Conservation (phyloP, 2,797 vertebrate species). For the Gastrophryne carolinensis region DNA sequence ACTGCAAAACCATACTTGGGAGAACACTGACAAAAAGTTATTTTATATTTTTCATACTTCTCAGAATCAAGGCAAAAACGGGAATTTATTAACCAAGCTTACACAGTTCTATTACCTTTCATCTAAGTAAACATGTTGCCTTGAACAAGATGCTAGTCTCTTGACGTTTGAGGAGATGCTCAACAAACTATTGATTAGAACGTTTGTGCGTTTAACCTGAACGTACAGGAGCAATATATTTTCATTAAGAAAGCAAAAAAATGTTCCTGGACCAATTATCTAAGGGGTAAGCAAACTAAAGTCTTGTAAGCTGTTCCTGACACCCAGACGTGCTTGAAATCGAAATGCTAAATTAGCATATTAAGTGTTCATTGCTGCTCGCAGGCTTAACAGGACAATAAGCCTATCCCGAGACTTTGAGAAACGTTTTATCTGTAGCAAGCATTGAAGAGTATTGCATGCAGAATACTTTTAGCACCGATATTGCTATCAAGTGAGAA, state of each 20-base stretch:
- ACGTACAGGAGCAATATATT: neutral
- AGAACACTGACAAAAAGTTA: too few relatives aligned
- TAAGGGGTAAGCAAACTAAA: constrained; percentile 21
- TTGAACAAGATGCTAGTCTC: too few relatives aligned
- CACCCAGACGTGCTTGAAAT: constrained; percentile 27
- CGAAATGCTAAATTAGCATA: constrained; percentile 42
- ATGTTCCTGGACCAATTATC: neutral
- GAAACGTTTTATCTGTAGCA: constrained; percentile 5
- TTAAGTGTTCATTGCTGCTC: constrained; percentile 25
- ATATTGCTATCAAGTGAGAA: too few relatives aligned
- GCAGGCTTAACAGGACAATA: constrained; percentile 8
- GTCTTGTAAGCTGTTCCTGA: constrained; percentile 1
- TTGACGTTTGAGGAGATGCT: too few relatives aligned
- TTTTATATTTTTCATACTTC: too few relatives aligned
- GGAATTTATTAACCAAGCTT: too few relatives aligned
- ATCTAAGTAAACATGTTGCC: too few relatives aligned
- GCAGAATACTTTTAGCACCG: neutral
- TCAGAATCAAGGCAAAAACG: too few relatives aligned
- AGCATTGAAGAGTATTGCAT: neutral
- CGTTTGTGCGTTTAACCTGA: constrained; percentile 21
- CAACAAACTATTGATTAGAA: constrained; percentile 15
- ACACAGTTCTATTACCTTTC: too few relatives aligned
- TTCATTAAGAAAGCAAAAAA: constrained; percentile 9
- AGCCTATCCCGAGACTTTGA: neutral
- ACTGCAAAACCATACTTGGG: too few relatives aligned